Evolutionary conservation across 2,888 invertebrate genomes (phyloP).

Genomic region (Branchipolynoe longqiensis): DNA sequence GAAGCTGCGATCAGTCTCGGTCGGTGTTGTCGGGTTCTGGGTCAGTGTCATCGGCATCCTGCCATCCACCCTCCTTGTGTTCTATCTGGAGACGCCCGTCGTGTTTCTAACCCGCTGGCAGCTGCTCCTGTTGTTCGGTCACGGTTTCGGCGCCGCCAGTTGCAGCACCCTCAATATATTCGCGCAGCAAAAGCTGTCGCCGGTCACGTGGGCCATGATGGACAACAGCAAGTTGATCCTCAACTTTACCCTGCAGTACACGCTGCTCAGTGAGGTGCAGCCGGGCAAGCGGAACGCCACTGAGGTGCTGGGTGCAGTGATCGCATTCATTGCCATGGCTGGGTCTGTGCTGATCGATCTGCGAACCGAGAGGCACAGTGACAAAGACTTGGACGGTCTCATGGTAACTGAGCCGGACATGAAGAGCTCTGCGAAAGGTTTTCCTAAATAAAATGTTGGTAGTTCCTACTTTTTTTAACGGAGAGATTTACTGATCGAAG

Average conservation of each 20-base stretch:
- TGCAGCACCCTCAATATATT: conserved; percentile 7
- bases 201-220: conserved; percentile 26
- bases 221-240: conserved; percentile 19
- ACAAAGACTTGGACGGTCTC: too few species aligned
- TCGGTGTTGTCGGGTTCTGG: conserved; percentile 18
- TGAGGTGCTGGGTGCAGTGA: background rate
- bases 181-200: conserved; percentile 23
- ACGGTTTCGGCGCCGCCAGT: background rate
- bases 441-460: too few species aligned
- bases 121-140: background rate
- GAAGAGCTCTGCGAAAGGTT: too few species aligned
- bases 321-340: background rate
- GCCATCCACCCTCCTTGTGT: background rate
- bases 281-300: background rate
- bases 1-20: background rate
- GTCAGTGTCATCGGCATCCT: background rate
- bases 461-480: too few species aligned
- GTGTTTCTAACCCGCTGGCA: background rate
- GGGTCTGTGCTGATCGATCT: background rate
- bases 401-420: too few species aligned
- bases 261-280: background rate
- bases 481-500: too few species aligned
- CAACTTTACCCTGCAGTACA: conserved; percentile 21
- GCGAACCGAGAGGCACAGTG: background rate
- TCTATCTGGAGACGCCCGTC: background rate